Evolutionary conservation across 2,113 vertebrate species (phyloP).

Genomic region (Rynchops niger): DNA sequence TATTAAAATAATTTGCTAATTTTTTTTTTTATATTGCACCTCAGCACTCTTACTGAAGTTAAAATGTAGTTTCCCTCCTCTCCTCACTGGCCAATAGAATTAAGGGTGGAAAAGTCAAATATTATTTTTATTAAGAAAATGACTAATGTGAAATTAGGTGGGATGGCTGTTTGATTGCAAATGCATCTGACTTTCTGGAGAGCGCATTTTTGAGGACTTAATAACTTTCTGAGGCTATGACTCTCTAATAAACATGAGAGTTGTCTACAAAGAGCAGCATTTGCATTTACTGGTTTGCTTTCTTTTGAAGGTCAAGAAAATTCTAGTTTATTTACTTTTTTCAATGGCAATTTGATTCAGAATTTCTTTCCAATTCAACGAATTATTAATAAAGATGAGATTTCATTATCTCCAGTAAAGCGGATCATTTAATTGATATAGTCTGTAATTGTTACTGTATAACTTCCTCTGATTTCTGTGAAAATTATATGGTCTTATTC

Average conservation of each 20-base stretch:
- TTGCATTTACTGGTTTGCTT: background rate
- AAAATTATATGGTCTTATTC: background rate
- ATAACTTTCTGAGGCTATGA: background rate
- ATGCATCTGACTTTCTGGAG: background rate
- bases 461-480: background rate
- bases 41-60: background rate
- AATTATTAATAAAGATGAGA: background rate
- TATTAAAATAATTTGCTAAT: background rate
- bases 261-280: background rate
- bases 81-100: background rate
- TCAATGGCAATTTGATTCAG: background rate
- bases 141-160: background rate
- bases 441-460: background rate
- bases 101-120: background rate
- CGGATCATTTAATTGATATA: background rate
- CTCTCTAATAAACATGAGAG: background rate
- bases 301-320: background rate
- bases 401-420: conserved; percentile 14
- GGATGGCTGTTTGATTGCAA: background rate
- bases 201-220: background rate
- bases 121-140: background rate
- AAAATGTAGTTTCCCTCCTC: background rate
- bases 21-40: background rate
- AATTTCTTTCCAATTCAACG: background rate
- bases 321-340: background rate